A percentile compares a stretch with the other conserved stretches of the same genome.
Conservation (phyloP, 2,888 invertebrate species). For the Eubasilissa splendida region DNA sequence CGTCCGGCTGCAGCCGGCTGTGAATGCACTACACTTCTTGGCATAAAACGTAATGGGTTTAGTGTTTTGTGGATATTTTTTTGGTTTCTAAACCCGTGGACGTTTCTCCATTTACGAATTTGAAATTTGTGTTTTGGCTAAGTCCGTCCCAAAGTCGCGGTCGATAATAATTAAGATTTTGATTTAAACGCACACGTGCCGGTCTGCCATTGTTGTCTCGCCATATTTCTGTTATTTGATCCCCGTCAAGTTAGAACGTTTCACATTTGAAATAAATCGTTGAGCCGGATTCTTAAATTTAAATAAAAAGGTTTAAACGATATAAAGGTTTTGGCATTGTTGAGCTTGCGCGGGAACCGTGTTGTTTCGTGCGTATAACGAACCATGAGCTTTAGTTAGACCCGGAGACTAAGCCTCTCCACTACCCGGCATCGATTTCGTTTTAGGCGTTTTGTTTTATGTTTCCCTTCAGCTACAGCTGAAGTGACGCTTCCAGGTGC, state of each 20-base stretch:
- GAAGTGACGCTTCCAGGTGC: too few relatives aligned
- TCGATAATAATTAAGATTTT: not conserved
- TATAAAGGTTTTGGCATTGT: not conserved
- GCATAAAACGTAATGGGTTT: too few relatives aligned
- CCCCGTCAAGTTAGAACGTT: not conserved
- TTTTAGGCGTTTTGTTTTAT: too few relatives aligned
- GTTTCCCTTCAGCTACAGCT: too few relatives aligned
- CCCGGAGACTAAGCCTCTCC: too few relatives aligned
- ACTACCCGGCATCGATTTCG: too few relatives aligned
- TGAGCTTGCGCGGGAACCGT: too few relatives aligned
- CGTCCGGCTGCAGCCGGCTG: too few relatives aligned
- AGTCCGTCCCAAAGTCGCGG: not conserved
- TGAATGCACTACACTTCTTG: too few relatives aligned
- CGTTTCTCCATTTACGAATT: not conserved
- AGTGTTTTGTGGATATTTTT: too few relatives aligned
- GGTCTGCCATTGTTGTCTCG: not conserved
- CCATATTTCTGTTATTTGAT: conserved; percentile 19
- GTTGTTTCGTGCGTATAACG: too few relatives aligned
- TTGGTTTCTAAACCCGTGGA: not conserved
- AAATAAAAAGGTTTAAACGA: not conserved
- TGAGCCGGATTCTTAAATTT: not conserved
- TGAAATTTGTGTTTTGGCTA: not conserved
- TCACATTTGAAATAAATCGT: not conserved
- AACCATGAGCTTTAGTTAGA: too few relatives aligned
- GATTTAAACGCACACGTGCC: conserved; percentile 1